Percentiles rank a stretch among this genome's conserved stretches.
Evolutionary conservation across 2,797 vertebrate genomes (phyloP).

Genomic region (Hephaestus fuliginosus): DNA sequence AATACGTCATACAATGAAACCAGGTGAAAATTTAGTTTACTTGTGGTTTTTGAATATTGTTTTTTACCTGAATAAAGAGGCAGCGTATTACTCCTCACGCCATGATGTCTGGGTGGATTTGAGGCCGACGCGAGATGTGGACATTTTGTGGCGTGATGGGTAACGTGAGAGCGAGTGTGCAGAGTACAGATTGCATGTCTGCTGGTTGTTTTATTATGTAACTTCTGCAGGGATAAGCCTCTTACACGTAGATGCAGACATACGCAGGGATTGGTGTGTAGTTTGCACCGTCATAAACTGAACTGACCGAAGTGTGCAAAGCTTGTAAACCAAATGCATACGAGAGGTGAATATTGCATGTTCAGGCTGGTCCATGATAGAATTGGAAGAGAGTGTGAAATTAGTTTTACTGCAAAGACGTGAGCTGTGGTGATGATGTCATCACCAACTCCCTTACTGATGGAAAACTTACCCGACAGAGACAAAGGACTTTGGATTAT

Average conservation of each 20-base stretch:
- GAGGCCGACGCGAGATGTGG: conserved; percentile 9
- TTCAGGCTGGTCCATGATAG: not conserved
- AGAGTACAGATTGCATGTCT: conserved; percentile 52
- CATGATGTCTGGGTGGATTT: conserved; percentile 18
- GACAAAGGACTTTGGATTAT: too few species aligned
- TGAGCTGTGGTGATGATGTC: not conserved
- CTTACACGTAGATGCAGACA: conserved; percentile 51
- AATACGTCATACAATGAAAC: not conserved
- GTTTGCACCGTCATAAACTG: conserved; percentile 22
- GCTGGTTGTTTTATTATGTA: conserved; percentile 58
- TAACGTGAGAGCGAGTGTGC: conserved; percentile 1
- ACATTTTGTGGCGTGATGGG: conserved; percentile 13
- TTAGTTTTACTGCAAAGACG: not conserved
- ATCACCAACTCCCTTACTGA: not conserved
- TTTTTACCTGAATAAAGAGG: not conserved
- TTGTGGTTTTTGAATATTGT: too few species aligned
- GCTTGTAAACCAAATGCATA: not conserved
- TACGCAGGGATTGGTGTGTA: conserved; percentile 14
- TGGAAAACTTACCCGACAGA: too few species aligned
- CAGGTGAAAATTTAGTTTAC: not conserved
- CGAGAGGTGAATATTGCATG: not conserved
- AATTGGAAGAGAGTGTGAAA: not conserved
- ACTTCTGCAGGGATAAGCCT: conserved; percentile 60
- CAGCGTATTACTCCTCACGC: not conserved
- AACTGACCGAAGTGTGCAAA: conserved; percentile 3